Conservation (phyloP, 2,888 invertebrate genomes). For the Trypoxylon attenuatum region DNA sequence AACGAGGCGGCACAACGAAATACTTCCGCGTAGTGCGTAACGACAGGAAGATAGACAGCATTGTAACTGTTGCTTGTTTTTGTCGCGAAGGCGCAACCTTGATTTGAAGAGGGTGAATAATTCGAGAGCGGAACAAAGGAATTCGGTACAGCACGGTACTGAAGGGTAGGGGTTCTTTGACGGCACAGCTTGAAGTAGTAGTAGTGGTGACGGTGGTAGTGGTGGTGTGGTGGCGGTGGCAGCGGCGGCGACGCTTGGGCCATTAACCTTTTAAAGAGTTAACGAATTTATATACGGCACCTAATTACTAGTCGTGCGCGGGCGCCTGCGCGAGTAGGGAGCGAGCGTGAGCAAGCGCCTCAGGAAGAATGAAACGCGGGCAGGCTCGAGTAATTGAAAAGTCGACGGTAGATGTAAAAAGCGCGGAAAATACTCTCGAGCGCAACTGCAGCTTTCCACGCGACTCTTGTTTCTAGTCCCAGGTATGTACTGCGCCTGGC, state of each 20-base stretch:
- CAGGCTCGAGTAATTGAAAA: slow-evolving; percentile 55
- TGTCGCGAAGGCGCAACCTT: not conserved
- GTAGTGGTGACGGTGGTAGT: no score
- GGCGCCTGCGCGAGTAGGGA: no score
- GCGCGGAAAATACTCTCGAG: slow-evolving; percentile 26
- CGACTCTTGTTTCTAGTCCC: not conserved
- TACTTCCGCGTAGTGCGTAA: no score
- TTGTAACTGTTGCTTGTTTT: no score
- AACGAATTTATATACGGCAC: slow-evolving; percentile 62
- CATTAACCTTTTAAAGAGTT: slow-evolving; percentile 62
- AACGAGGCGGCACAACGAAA: no score
- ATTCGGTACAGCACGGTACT: not conserved
- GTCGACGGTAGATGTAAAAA: slow-evolving; percentile 38
- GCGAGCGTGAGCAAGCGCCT: slow-evolving; percentile 30
- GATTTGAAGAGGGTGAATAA: slow-evolving; percentile 23
- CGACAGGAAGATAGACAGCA: no score
- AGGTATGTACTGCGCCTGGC: not conserved
- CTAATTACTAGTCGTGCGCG: slow-evolving; percentile 60
- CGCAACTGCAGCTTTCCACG: not conserved
- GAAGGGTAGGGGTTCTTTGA: slow-evolving; percentile 1
- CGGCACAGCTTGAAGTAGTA: no score
- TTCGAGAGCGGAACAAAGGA: slow-evolving; percentile 14
- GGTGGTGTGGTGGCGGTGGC: no score
- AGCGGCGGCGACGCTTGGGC: slow-evolving; percentile 30
- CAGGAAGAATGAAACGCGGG: slow-evolving; percentile 42